Evolutionary conservation across 1,140 invertebrate genomes (phyloP), one percentile per base, ranked within the genome.

Genomic region (Magallana ariakensis): DNA sequence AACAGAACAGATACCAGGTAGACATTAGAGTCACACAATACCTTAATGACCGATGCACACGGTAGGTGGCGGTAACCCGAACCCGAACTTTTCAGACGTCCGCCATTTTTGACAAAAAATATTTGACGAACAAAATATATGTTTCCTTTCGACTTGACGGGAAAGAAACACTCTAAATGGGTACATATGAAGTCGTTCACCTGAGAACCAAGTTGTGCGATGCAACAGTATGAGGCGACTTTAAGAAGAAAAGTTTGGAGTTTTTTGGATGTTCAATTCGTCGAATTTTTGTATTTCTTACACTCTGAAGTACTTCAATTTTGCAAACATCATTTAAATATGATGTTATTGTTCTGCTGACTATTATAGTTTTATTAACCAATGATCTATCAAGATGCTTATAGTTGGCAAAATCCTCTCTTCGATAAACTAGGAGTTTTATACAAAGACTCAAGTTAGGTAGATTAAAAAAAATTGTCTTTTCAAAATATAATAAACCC

Each of bases 21-120:
- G 66, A 75, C 22, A 75, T 75, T 75, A 75, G 66, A 75, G 66
- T 75, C 66, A 75, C 33, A 75, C 66, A 75, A 75, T 75, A 75
- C 33, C 33, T 46, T 75, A 75, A 75, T 75, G 66, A 75, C 66
- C 33, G 66, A 13, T 75, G 33, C 66, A 26, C 66, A 19, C 66
- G 66, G 66, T 75, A 75, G 66, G 66, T 75, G 66, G 66, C 66
- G 66, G 66, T 75, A 75, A 75, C 22, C 66, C 13, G 66, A 75
- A 46, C 3, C 19, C 66, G 3, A 75, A 75, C 2, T 9, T 26
- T 26, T 75, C 9, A 26, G 66, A 75, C 66, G 66, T 75, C 26
- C 10, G 66, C 66, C 26, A 75, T 75, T 75, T 75, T 46, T 75
- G 1, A 26, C 26, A 75, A 75, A 46, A 46, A 75, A 75, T 75